phyloP scores from a whole-genome alignment of 2,113 vertebrate species.

The Marcusenius ussheri region DNA sequence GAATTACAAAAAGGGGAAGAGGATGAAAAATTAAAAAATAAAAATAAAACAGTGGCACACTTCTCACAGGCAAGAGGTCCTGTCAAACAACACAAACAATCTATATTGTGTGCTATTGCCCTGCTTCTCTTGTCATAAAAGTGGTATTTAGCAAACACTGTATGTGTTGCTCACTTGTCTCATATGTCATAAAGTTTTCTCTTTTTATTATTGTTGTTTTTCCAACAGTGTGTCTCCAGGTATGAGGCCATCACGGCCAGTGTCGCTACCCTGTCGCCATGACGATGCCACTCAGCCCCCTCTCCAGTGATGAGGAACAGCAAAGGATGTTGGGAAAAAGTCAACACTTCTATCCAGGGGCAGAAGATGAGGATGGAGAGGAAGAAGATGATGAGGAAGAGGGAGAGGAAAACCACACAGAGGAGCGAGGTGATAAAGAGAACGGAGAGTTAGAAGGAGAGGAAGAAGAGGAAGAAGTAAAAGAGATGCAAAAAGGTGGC shows the following conservation, averaged over 20 bases:
- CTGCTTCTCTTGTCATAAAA: background rate
- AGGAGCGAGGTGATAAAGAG: conserved; percentile 22
- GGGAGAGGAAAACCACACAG: conserved; percentile 62
- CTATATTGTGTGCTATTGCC: background rate
- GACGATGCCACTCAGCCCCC: conserved; percentile 74
- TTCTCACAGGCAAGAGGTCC: background rate
- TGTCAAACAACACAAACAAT: background rate
- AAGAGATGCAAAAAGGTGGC: conserved; percentile 48
- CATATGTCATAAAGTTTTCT: background rate
- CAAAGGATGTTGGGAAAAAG: conserved; percentile 74
- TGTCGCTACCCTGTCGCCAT: conserved; percentile 64
- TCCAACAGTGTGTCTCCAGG: conserved; percentile 45
- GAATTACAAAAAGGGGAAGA: background rate
- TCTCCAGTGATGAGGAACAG: conserved; percentile 72
- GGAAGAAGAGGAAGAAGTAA: conserved; percentile 34
- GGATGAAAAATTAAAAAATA: background rate
- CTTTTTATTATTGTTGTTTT: conserved; percentile 24
- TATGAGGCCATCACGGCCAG: conserved; percentile 56
- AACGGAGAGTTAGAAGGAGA: conserved; percentile 38
- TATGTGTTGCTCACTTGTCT: background rate
- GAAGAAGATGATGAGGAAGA: conserved; percentile 75
- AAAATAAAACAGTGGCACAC: background rate
- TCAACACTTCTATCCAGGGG: conserved; percentile 61
- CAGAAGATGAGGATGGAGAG: conserved; percentile 65
- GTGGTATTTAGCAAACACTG: background rate